Conservation (phyloP, 2,797 vertebrate species). For the Brotula barbata region DNA sequence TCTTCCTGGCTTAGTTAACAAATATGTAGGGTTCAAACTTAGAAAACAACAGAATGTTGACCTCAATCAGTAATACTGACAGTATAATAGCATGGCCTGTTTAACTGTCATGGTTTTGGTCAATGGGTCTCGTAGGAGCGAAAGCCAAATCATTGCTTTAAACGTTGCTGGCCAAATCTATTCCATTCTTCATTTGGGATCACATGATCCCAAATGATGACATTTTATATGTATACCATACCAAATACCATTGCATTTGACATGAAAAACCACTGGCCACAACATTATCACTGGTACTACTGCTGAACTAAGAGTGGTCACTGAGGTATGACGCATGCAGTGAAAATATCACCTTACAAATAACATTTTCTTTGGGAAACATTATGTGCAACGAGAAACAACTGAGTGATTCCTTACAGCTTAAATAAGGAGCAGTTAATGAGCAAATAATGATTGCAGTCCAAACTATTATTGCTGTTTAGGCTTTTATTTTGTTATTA, state of each 20-base stretch:
- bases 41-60: slow-evolving; percentile 30
- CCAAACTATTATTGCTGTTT: slow-evolving; percentile 25
- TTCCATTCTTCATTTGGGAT: not conserved
- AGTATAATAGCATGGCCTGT: slow-evolving; percentile 6
- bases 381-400: no score
- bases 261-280: no score
- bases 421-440: slow-evolving; percentile 41
- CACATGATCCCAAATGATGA: no score
- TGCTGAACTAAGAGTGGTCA: not conserved
- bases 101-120: not conserved
- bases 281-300: not conserved
- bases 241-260: no score
- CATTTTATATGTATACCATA: no score
- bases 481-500: slow-evolving; percentile 17
- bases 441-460: slow-evolving; percentile 51
- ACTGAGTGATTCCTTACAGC: slow-evolving; percentile 40
- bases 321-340: not conserved
- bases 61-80: slow-evolving; percentile 8
- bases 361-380: no score
- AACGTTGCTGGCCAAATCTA: not conserved
- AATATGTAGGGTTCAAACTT: slow-evolving; percentile 4
- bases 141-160: slow-evolving; percentile 9
- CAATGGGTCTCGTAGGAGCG: slow-evolving; percentile 9
- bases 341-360: no score
- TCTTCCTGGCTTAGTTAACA: slow-evolving; percentile 20